Evolutionary conservation across 2,113 vertebrate species (phyloP).

Genomic region (Vireo altiloquus): DNA sequence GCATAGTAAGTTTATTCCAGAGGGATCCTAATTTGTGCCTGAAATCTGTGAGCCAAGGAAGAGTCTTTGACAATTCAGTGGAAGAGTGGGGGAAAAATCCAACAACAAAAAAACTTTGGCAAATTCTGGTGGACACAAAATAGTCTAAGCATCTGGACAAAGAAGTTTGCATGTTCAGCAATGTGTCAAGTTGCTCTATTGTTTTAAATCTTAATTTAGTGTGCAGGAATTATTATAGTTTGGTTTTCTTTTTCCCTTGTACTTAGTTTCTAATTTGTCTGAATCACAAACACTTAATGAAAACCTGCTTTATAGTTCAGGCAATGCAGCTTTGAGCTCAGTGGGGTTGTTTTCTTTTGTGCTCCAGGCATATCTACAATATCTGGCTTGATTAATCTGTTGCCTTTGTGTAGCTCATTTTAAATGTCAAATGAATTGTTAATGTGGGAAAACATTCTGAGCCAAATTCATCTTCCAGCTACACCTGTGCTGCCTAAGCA

Average conservation of each 20-base stretch:
- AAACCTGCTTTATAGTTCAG: conserved; percentile 39
- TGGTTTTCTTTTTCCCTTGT: not conserved
- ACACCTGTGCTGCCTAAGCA: conserved; percentile 48
- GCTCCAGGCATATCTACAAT: conserved; percentile 23
- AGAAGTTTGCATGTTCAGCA: not conserved
- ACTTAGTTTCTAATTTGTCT: conserved; percentile 18
- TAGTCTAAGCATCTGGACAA: not conserved
- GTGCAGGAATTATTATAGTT: not conserved
- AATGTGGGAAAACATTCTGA: conserved; percentile 33
- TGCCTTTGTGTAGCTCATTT: conserved; percentile 52
- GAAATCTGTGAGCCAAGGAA: not conserved
- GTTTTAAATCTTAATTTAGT: conserved; percentile 5
- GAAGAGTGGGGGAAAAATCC: not conserved
- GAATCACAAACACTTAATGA: conserved; percentile 37
- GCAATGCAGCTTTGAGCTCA: not conserved
- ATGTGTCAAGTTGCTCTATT: not conserved
- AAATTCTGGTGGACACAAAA: not conserved
- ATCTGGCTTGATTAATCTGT: conserved; percentile 57
- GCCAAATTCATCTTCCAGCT: conserved; percentile 32
- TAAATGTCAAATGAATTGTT: conserved; percentile 49
- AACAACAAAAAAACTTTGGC: not conserved
- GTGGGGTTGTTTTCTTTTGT: conserved; percentile 10
- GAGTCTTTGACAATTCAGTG: not conserved
- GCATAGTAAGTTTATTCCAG: not conserved
- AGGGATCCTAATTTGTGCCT: not conserved